Base-by-base conservation (phyloP, 2,113 vertebrate species). In the Stigmatopora argus region DNA sequence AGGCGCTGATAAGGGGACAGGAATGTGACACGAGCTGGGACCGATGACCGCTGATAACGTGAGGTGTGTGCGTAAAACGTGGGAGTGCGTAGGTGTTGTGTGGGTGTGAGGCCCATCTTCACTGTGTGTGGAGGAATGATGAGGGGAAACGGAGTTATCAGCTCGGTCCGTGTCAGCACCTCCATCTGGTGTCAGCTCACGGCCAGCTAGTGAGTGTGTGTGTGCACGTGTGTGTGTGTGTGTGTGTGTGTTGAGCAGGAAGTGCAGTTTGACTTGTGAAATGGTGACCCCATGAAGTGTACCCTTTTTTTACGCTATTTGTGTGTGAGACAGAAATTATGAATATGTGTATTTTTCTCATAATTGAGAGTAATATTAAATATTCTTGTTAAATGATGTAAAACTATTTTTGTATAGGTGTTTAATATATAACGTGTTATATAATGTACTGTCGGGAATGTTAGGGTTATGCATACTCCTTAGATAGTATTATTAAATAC, bases 1-100 rank as follows among this genome's bases (percentile, higher is more conserved):
- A 77, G 78, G 80, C 66, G 72, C 82, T 67, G 86, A 88, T 88
- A 88, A 87, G 81, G 71, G 76, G 85, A 86, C 79, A 85, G 78
- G 77, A 74, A 81, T 83, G 83, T 85, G 83, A 89, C 81, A 78
- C n/a, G 77, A 84, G 82, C 59, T 64, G 64, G 69, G 80, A 77
- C 57, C 61, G 62, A 86, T 83, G 80, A 81, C 80, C 77, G 63
- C 78, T 82, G 88, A 89, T 89, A 87, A 81, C 57, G 31, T 21
- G 13, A 13, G 69, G 67, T 61, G 67, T 44, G 70, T 57, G 66
- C 45, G 48, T 58, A 72, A 53, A 31, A 53, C 35, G 55, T 64
- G 53, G 64, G 52, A 53, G 3, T 53, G 12, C 52, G 23, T 14
- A 62, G 58, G 66, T 55, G 57, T 7, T 64, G 66, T 45, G 67